Evolutionary conservation across 2,888 invertebrate genomes (phyloP), one percentile per base, ranked within the genome.

Genomic region (Spicauda simplicius): DNA sequence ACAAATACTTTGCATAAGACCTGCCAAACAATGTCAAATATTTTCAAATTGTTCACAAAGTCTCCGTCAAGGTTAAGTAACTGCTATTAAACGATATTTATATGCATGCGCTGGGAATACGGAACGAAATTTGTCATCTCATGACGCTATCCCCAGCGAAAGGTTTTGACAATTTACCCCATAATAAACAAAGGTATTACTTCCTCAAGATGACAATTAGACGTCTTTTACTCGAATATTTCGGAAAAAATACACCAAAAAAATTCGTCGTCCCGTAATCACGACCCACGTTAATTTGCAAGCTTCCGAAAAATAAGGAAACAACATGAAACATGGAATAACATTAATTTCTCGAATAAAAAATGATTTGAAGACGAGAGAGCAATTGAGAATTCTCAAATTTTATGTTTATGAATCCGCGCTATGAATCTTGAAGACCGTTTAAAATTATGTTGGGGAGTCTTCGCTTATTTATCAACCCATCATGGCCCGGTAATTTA

Each of bases 371-470:
- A 45, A 45, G n/a, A 14, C 41, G 41, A 45, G 14, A 6, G 45
- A 45, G 45, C 14, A 45, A 45, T 45, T 45, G 45, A 45, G 45
- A 41, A 41, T 41, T 45, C 45, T 45, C 45, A 45, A 45, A 45
- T n/a, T 45, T 45, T 7, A n/a, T 45, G 45, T 45, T 45, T 45
- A 45, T 45, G 45, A 45, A 45, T n/a, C 12, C 45, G 10, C 14
- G n/a, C 45, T 5, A 45, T 45, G 14, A 45, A 45, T 45, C 45
- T n/a, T 45, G n/a, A n/a, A 11, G 2, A 45, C 45, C 45, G 45
- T 45, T 45, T 45, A 45, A 45, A 45, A 45, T 45, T 45, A 12
- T 4, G 37, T 37, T 37, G 37, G 37, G 45, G n/a, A 45, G 45
- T 45, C 11, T n/a, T n/a, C 45, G 1, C 12, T 37, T 37, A 45